Evolutionary conservation across 1,140 invertebrate species (phyloP).

Genomic region (Bemisia tabaci): DNA sequence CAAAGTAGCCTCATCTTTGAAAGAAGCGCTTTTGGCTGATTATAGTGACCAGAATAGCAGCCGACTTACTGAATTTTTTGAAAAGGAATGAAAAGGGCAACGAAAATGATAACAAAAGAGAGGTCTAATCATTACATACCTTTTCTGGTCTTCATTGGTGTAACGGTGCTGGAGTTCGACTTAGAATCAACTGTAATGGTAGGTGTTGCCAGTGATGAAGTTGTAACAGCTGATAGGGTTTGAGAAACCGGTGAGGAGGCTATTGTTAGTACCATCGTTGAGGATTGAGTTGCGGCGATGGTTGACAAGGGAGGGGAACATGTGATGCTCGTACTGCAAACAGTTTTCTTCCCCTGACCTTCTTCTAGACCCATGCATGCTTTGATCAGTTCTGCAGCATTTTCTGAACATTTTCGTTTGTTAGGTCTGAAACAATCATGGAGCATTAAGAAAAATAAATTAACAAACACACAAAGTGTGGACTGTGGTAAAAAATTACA

Average conservation of each 20-base stretch:
- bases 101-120: too few species aligned
- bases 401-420: constrained; percentile 51
- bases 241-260: background rate
- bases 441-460: background rate
- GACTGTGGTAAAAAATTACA: too few species aligned
- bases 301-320: background rate
- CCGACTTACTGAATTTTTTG: too few species aligned
- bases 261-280: background rate
- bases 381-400: constrained; percentile 49
- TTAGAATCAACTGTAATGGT: background rate
- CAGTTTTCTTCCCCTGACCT: constrained; percentile 20
- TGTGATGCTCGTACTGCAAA: background rate
- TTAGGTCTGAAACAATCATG: constrained; percentile 29
- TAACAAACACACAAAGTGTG: too few species aligned
- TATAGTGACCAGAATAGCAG: too few species aligned
- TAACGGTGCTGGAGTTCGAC: background rate
- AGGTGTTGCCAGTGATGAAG: background rate
- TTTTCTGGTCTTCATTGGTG: background rate
- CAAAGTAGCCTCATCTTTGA: too few species aligned
- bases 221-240: background rate
- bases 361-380: constrained; percentile 50
- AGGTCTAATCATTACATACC: too few species aligned
- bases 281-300: background rate
- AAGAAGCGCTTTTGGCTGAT: too few species aligned
- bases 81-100: too few species aligned